phyloP scores from a whole-genome alignment of 1,140 invertebrate genomes.

The Drosophila sechellia region DNA sequence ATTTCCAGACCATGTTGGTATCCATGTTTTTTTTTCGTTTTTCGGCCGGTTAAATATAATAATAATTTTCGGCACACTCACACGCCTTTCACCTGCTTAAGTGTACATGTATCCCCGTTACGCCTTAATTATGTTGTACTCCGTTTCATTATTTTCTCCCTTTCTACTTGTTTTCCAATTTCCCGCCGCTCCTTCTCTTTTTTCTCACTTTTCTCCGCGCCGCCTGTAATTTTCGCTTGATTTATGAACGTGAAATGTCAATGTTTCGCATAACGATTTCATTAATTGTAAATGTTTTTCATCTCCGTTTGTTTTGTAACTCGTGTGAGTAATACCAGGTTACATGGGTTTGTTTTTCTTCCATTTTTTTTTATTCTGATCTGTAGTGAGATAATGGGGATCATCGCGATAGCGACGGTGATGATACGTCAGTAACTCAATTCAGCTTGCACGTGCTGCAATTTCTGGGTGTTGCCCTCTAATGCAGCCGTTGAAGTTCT shows the following conservation, averaged over 20 bases:
- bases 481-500: constrained; percentile 4
- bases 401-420: constrained; percentile 35
- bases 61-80: constrained; percentile 74
- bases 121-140: constrained; percentile 78
- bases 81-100: constrained; percentile 75
- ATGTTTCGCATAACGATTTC: constrained; percentile 80
- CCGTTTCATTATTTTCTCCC: constrained; percentile 68
- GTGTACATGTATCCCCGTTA: constrained; percentile 53
- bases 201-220: constrained; percentile 21
- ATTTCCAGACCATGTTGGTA: constrained; percentile 69
- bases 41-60: constrained; percentile 37
- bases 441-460: constrained; percentile 44
- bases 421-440: constrained; percentile 60
- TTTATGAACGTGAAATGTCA: constrained; percentile 80
- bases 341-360: neutral
- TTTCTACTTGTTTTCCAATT: constrained; percentile 55
- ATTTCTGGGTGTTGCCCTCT: constrained; percentile 11
- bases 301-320: constrained; percentile 25
- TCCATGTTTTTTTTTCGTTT: constrained; percentile 13
- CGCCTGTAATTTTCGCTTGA: constrained; percentile 76
- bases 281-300: constrained; percentile 72
- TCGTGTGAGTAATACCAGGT: constrained; percentile 34
- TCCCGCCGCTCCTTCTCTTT: constrained; percentile 28
- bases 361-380: neutral
- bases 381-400: constrained; percentile 25